Conservation (phyloP, 2,888 invertebrate species). For the Tiliacea aurago region DNA sequence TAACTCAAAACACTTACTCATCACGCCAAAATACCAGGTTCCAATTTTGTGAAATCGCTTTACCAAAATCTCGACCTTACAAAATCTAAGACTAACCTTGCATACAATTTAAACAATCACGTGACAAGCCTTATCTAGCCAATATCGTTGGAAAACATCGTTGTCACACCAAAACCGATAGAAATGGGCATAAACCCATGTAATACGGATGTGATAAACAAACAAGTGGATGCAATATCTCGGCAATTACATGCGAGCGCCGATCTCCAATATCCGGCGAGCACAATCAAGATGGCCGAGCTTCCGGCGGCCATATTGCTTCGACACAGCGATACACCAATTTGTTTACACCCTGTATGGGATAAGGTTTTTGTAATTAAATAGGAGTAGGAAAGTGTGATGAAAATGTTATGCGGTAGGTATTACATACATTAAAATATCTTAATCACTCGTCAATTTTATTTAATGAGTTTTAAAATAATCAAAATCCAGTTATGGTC, state of each 20-base stretch:
- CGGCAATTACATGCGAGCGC: conserved; percentile 74
- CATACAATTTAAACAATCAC: conserved; percentile 22
- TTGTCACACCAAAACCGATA: conserved; percentile 3
- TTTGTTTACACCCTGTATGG: conserved; percentile 62
- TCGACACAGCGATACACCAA: conserved; percentile 57
- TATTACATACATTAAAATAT: neutral
- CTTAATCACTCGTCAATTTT: neutral
- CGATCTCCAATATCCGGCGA: conserved; percentile 77
- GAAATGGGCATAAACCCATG: conserved; percentile 24
- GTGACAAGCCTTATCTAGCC: neutral
- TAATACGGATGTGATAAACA: conserved; percentile 65
- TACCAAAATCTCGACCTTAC: neutral
- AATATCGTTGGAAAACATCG: conserved; percentile 10
- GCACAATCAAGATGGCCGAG: conserved; percentile 85
- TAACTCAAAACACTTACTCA: too few species aligned
- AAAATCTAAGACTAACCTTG: neutral
- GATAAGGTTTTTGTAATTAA: conserved; percentile 27
- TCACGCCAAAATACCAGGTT: neutral
- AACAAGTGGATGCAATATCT: conserved; percentile 76
- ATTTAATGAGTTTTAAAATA: neutral
- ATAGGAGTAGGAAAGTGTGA: neutral
- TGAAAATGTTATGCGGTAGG: neutral
- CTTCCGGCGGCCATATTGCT: conserved; percentile 79
- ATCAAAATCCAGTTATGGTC: neutral
- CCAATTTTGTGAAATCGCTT: neutral